phyloP scores from a whole-genome alignment of 2,113 vertebrate species.

The Gulo gulo region DNA sequence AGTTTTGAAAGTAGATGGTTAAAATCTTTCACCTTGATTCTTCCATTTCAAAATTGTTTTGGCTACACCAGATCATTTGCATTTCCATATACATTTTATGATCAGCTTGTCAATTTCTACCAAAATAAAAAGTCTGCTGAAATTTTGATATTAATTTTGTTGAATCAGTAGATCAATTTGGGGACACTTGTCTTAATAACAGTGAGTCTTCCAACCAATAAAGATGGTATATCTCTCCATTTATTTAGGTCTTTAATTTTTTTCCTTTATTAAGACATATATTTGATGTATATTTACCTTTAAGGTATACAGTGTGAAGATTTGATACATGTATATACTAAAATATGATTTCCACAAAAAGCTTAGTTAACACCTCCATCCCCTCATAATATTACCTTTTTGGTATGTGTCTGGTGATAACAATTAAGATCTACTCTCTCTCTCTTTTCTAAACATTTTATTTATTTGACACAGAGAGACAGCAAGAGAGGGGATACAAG shows the following conservation, averaged over 20 bases:
- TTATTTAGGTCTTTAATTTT: background rate
- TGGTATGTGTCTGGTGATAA: background rate
- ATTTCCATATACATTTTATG: background rate
- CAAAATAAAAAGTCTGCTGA: background rate
- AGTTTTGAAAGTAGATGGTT: background rate
- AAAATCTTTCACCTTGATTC: background rate
- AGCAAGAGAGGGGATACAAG: no score
- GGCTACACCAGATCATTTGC: background rate
- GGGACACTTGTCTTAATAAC: background rate
- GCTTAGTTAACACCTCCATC: background rate
- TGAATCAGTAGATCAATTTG: background rate
- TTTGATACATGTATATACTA: background rate
- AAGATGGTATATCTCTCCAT: background rate
- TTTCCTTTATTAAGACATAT: background rate
- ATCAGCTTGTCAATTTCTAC: background rate
- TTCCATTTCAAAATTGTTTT: background rate
- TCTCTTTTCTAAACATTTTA: no score
- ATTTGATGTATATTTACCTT: background rate
- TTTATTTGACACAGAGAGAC: no score
- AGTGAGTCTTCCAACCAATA: background rate
- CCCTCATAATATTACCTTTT: background rate
- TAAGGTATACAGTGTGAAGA: background rate
- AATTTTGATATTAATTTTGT: background rate
- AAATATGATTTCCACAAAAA: background rate
- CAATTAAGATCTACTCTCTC: background rate